phyloP scores from a whole-genome alignment of 2,888 invertebrate genomes.

The Ennomos fuscantarius region DNA sequence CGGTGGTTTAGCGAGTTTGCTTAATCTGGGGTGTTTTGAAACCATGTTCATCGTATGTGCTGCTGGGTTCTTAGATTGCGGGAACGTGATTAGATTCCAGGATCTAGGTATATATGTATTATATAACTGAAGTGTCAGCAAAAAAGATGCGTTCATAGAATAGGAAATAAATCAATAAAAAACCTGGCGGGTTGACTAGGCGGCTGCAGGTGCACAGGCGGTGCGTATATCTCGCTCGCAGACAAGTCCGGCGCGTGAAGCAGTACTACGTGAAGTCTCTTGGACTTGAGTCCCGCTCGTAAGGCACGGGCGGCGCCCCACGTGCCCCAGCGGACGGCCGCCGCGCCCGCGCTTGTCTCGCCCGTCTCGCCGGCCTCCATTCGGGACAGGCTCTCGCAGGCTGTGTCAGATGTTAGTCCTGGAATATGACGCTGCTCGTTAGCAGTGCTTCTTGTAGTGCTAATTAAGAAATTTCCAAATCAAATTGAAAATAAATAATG shows the following conservation, averaged over 20 bases:
- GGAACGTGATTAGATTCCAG: too few relatives aligned
- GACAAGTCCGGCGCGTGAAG: slow-evolving; percentile 89
- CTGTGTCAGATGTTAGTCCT: slow-evolving; percentile 80
- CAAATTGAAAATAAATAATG: too few relatives aligned
- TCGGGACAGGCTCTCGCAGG: slow-evolving; percentile 70
- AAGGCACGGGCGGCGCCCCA: slow-evolving; percentile 92
- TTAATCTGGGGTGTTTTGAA: too few relatives aligned
- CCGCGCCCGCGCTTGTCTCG: slow-evolving; percentile 71
- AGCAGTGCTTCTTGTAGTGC: neutral
- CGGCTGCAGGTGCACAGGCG: slow-evolving; percentile 80
- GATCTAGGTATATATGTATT: too few relatives aligned
- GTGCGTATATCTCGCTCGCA: slow-evolving; percentile 87
- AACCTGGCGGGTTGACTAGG: slow-evolving; percentile 78
- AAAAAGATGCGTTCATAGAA: too few relatives aligned
- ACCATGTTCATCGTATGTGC: too few relatives aligned
- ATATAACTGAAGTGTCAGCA: too few relatives aligned
- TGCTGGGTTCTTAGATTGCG: too few relatives aligned
- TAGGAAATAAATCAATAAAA: too few relatives aligned
- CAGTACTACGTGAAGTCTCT: slow-evolving; percentile 90
- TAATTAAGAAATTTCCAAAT: too few relatives aligned
- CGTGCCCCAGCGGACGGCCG: slow-evolving; percentile 89
- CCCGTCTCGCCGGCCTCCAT: slow-evolving; percentile 56
- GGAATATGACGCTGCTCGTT: slow-evolving; percentile 5
- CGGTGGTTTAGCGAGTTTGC: too few relatives aligned
- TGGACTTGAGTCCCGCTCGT: slow-evolving; percentile 87